phyloP scores from a whole-genome alignment of 2,888 invertebrate species.

The Dilophus febrilis region DNA sequence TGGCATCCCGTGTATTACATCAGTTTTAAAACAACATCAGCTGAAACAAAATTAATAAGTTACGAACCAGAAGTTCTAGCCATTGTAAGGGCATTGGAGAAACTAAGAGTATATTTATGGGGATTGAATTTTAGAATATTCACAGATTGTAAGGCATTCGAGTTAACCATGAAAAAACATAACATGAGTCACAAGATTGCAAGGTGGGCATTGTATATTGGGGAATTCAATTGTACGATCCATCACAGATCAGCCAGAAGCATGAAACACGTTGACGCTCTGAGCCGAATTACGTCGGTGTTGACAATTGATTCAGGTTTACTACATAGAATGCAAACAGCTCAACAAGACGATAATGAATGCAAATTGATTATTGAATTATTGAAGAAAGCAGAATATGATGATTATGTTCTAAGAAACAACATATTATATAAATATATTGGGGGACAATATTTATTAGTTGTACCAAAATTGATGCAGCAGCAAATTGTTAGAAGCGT shows the following conservation, averaged over 20 bases:
- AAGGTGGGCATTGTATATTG: conserved; percentile 15
- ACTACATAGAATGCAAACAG: conserved; percentile 2
- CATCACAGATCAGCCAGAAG: conserved; percentile 9
- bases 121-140: conserved; percentile 12
- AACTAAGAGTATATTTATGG: conserved; percentile 16
- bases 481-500: conserved; percentile 13
- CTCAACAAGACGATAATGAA: conserved; percentile 10
- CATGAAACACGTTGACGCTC: conserved; percentile 11
- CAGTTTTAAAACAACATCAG: background rate
- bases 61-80: background rate
- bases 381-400: conserved; percentile 7
- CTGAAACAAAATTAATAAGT: background rate
- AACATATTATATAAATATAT: conserved; percentile 9
- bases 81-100: conserved; percentile 12
- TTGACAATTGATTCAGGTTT: background rate
- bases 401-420: conserved; percentile 9
- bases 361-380: conserved; percentile 8
- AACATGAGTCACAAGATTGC: conserved; percentile 14
- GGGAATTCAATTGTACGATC: conserved; percentile 9
- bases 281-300: conserved; percentile 9
- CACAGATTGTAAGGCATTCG: conserved; percentile 17
- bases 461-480: conserved; percentile 5
- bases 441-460: conserved; percentile 7
- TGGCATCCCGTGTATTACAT: background rate
- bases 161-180: conserved; percentile 20